Base-by-base conservation (phyloP, 2,888 invertebrate genomes). In the Oxytorus armatus region DNA sequence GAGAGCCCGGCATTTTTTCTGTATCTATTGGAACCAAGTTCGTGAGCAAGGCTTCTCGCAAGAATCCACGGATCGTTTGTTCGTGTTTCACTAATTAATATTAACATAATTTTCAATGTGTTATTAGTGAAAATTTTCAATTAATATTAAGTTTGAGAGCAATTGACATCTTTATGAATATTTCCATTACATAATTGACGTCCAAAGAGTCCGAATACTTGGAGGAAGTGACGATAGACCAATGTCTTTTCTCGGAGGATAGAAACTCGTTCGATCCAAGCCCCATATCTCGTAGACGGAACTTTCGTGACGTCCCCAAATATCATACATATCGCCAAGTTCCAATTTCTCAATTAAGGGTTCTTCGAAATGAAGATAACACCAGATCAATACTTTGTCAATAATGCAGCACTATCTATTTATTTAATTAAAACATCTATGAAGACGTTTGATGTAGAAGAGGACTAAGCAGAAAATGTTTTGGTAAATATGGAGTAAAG, bases 241-340 rank as follows among this genome's bases (percentile, higher is more conserved):
- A 44, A 74, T 61, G 8, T 33, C 33, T 47, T 33, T 3, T 3
- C 14, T 55, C 18, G 11, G 8, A 8, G 36, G 14, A 14, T 59
- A 75, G 25, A 72, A 69, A 33, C 59, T 79, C 10, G 53, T 63
- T 61, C 59, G 72, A 39, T 77, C 53, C 44, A 83, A 59, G 3
- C 81, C 83, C 77, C 76, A 83, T 18, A 82, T 18, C 55, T 82
- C 77, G 44, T 55, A 82, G 8, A 57, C 36, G 1, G 55, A 59
- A 36, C 14, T 8, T 8, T 59, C 65, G 42, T 82, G 55, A 29
- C 75, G 79, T 69, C 86, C 86, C 59, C 79, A 81, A 49, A 86
- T 63, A 14, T 73, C 33, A 61, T 85, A 86, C 53, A 77, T 72
- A 1, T 78, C 83, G 5, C 86, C 86, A 21, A 86, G 81, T 39